Percentiles rank a stretch among this genome's conserved stretches.
phyloP scores from a whole-genome alignment of 2,113 vertebrate species.

The Plecotus auritus region DNA sequence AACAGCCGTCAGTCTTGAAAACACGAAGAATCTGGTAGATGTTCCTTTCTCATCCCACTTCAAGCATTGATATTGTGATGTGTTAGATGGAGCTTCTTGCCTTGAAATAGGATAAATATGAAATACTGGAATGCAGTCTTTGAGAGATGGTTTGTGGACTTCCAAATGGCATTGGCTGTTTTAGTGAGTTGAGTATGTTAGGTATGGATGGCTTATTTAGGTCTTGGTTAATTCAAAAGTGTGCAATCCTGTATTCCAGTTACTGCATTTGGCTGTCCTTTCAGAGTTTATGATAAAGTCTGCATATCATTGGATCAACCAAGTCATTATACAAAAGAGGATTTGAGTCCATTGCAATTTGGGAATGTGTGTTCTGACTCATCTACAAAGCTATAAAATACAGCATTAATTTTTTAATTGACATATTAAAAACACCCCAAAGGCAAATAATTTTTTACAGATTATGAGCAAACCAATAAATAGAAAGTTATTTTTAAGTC shows the following conservation, averaged over 20 bases:
- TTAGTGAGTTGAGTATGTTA: neutral
- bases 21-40: neutral
- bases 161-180: neutral
- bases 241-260: constrained; percentile 23
- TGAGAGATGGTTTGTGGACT: neutral
- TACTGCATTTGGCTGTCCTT: constrained; percentile 1
- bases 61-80: neutral
- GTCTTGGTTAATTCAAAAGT: constrained; percentile 44
- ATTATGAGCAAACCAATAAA: constrained; percentile 8
- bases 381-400: constrained; percentile 17
- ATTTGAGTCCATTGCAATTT: neutral
- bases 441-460: constrained; percentile 18
- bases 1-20: neutral
- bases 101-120: neutral
- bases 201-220: constrained; percentile 31
- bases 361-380: constrained; percentile 16
- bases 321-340: neutral
- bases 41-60: neutral
- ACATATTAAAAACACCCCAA: neutral
- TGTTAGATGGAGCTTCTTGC: neutral
- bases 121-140: constrained; percentile 8
- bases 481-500: constrained; percentile 33
- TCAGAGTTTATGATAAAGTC: constrained; percentile 48
- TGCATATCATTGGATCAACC: neutral
- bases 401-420: constrained; percentile 32